Evolutionary conservation across 2,113 vertebrate species (phyloP).

Genomic region (Hydropotes inermis): DNA sequence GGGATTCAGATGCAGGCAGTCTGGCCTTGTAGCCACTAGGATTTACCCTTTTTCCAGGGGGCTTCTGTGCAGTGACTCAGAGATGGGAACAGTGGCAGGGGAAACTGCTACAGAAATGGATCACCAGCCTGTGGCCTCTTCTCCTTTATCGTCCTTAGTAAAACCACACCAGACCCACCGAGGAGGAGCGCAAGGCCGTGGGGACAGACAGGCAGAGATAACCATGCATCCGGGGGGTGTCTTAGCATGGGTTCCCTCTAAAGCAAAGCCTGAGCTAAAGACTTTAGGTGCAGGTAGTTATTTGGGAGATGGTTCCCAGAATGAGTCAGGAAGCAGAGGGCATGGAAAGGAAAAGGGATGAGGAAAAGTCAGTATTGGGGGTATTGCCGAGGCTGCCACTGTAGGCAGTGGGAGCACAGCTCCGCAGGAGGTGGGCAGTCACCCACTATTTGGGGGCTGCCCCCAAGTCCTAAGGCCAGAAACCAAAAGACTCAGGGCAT

Average conservation of each 20-base stretch:
- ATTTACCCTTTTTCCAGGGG: not conserved
- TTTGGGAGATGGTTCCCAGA: not conserved
- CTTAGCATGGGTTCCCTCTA: not conserved
- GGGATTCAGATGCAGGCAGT: not conserved
- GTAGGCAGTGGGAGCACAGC: not conserved
- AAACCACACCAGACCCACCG: not conserved
- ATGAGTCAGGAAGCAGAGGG: not conserved
- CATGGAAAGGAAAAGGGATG: not conserved
- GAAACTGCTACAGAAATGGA: not conserved
- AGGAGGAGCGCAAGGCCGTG: not conserved
- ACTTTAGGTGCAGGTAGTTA: not conserved
- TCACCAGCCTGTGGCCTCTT: not conserved
- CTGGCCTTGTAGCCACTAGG: not conserved
- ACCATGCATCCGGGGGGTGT: not conserved
- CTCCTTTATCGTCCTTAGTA: not conserved
- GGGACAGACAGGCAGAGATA: not conserved
- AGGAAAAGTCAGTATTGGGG: not conserved
- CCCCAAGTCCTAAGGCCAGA: not conserved
- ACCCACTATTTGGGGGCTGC: not conserved
- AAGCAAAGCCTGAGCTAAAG: not conserved
- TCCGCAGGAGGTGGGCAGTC: not conserved
- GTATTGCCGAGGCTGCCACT: accelerated
- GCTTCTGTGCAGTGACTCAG: not conserved
- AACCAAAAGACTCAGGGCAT: not conserved
- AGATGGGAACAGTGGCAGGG: not conserved